Base-by-base conservation (phyloP, 2,888 invertebrate genomes). In the Polymixis lichenea region DNA sequence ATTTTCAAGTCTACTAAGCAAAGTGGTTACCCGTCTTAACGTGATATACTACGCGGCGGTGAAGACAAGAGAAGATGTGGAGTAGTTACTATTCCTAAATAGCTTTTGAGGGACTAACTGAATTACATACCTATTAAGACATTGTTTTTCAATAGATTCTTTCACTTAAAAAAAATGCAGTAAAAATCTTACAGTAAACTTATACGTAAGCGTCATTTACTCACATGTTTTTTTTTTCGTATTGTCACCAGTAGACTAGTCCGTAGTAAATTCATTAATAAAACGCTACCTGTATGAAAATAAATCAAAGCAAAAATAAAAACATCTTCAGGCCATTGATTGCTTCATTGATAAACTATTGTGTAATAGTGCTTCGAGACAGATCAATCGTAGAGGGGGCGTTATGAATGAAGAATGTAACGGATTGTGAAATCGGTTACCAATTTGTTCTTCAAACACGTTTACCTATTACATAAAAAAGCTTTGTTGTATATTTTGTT, bases 381-480 rank as follows among this genome's bases (percentile, higher is more conserved):
- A 65, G 25, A 56, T 69, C 53, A n/a, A 28, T 46, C 13, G 8
- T 53, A 53, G 38, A 66, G 46, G 43, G 38, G 46, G 19, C 17
- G 68, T 69, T 65, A 82, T 77, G 67, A 78, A 84, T 84, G 60
- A 84, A 70, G 62, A 49, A 61, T 38, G 5, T 73, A 65, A 65
- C 38, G 28, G 15, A 66, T 69, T 62, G 64, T 72, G 70, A 77
- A 84, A 83, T 84, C 55, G 49, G 32, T 72, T 58, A 81, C 15
- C 72, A 81, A 72, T 78, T 83, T 51, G 64, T 80, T 80, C 56
- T 61, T 70, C 17, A 51, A 25, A 61, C n/a, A 43, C 38, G 38
- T 75, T 74, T 51, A 46, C 6, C 28, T 46, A 38, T 83, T 78
- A 72, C 46, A 72, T 72, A 79, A 67, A 73, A 73, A 55, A 32